Base-by-base conservation (phyloP, 1,140 invertebrate species). In the Pogonomyrmex californicus region DNA sequence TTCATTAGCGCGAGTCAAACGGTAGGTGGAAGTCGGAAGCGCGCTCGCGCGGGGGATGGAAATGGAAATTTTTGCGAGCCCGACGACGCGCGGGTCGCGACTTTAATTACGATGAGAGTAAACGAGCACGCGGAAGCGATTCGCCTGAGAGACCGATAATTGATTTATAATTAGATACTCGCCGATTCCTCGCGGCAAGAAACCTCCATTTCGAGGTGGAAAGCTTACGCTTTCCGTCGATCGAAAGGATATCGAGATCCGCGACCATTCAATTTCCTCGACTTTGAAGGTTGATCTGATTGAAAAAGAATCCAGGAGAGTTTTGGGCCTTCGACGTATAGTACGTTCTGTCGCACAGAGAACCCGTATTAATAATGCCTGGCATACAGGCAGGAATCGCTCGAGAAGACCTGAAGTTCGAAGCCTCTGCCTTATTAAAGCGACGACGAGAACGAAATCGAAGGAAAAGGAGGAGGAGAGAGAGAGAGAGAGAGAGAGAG, bases 1-100 rank as follows among this genome's bases (percentile, higher is more conserved):
- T 89, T 90, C 78, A 89, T 90, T 90, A 90, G 65, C 66, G 17
- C 49, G 30, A 33, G 56, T 73, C 78, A 54, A 73, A 62, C 56
- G 47, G 36, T 38, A 17, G 49, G 30, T 38, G 30, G 23, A 66
- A 68, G 14, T 36, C 73, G 36, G 10, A 4, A 77, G 10, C 33
- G 77, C 17, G 12, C 41, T 23, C 23, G 23, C 23, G 23, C 23
- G 23, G 5, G 60, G n/a, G 75, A 49, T 41, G 17, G 17, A n/a
- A 23, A 51, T 47, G 44, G 10, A n/a, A 65, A 70, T 88, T 86
- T 81, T 88, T 81, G 60, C 44, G n/a, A 70, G 66, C 30, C 30
- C 76, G 12, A 38, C 41, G 23, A 7, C 23, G 36, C 60, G 44
- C 44, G 62, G 17, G 10, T 63, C 14, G 33, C 56, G 54, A 60